Evolutionary conservation across 1,140 invertebrate species (phyloP), one percentile per base, ranked within the genome.

Genomic region (Euglossa dilemma): DNA sequence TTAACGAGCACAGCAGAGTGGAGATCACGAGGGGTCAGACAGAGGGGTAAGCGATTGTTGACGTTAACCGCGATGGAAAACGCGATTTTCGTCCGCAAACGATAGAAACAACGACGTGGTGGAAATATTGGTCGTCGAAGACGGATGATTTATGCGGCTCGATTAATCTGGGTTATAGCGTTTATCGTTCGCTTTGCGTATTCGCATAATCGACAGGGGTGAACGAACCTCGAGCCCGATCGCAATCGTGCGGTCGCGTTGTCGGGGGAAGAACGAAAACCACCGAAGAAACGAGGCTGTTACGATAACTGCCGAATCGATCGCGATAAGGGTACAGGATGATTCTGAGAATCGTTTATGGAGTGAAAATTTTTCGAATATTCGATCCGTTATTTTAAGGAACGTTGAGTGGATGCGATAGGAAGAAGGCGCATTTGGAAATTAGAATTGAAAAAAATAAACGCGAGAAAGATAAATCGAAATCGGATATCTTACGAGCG

Each of bases 121-220:
- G 47, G 56, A 87, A 73, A 87, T 80, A 85, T 36, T 50, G 25
- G 20, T n/a, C 67, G 57, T 73, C 61, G 4, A 16, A 57, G 28
- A 7, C 72, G 23, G 9, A 23, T 87, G 85, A 87, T 87, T 87
- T 87, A 87, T 77, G 76, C 83, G 56, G 52, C 56, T 72, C 86
- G 74, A 88, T 88, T 82, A 85, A 88, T 88, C 83, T 87, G 36
- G 87, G 86, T 87, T 88, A 79, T n/a, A 14, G 56, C 85, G 80
- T 57, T 75, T 88, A 88, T 88, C 87, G 63, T 59, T 25, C 85
- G 78, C 82, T 85, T 88, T 88, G 87, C 85, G 85, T 87, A 88
- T 88, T 88, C 85, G 83, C 85, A 88, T 88, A 88, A 88, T 88
- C 85, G 69, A 50, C 73, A 45, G 63, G 78, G 87, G 87, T 88